Percentiles rank a stretch among this genome's conserved stretches.
Evolutionary conservation across 2,113 vertebrate species (phyloP).

Genomic region (Pteronura brasiliensis): DNA sequence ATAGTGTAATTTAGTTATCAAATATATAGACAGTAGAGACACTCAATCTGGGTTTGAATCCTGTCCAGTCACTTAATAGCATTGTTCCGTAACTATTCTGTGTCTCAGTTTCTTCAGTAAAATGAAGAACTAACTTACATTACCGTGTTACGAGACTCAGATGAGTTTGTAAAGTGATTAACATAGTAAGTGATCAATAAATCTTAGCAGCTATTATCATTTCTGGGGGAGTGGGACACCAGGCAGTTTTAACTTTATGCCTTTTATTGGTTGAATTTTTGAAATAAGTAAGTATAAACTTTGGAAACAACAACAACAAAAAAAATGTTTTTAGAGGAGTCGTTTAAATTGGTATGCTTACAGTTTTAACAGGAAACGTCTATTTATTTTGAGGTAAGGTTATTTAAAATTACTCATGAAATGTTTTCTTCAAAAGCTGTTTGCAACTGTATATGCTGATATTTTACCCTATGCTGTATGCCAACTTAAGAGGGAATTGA

Average conservation of each 20-base stretch:
- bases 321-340: not conserved
- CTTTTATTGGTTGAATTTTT: not conserved
- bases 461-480: not conserved
- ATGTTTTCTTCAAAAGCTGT: not conserved
- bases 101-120: not conserved
- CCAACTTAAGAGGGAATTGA: not conserved
- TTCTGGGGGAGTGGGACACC: not conserved
- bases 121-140: not conserved
- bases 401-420: conserved; percentile 16
- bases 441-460: not conserved
- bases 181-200: not conserved
- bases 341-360: not conserved
- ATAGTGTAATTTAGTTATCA: not conserved
- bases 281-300: not conserved
- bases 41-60: not conserved
- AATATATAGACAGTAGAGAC: not conserved
- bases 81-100: not conserved
- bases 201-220: not conserved
- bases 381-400: not conserved
- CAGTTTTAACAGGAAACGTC: not conserved
- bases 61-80: not conserved
- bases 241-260: not conserved
- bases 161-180: not conserved
- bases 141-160: not conserved
- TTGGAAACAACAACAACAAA: not conserved